These are phyloP conservation scores for Tetramorium alpestre DNA, from an alignment of 1,140 invertebrate genomes.

Conservation along the genomic window DNA sequence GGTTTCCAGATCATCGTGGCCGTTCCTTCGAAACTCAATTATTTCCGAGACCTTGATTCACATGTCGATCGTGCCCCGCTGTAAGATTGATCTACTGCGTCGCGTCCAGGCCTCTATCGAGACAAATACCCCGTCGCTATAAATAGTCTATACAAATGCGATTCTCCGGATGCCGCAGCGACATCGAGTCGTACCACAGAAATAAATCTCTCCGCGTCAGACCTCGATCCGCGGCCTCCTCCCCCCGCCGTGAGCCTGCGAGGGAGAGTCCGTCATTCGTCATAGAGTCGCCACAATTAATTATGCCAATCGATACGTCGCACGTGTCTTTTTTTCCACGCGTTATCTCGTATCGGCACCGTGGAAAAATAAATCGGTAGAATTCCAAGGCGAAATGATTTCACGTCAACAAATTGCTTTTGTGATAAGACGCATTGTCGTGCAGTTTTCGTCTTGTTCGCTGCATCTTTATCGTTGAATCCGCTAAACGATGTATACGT, in stretches of 20 bases:
- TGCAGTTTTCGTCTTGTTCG: neutral
- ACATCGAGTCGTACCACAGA: conserved; percentile 48
- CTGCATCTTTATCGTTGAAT: neutral
- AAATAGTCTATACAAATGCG: conserved; percentile 52
- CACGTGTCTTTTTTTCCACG: neutral
- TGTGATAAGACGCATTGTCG: neutral
- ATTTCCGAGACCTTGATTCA: conserved; percentile 13
- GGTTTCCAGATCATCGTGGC: neutral
- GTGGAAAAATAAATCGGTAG: conserved; percentile 4
- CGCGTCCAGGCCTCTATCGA: conserved; percentile 32
- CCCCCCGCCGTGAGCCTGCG: neutral
- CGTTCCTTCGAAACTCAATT: neutral
- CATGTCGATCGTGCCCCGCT: neutral
- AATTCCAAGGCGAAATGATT: conserved; percentile 1
- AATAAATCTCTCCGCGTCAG: conserved; percentile 41
- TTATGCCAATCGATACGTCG: conserved; percentile 19
- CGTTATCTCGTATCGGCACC: conserved; percentile 15
- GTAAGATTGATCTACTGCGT: conserved; percentile 45
- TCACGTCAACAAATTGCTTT: conserved; percentile 38
- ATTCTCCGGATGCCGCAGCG: conserved; percentile 50
- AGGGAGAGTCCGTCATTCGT: conserved; percentile 1
- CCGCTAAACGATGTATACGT: neutral
- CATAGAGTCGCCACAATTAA: conserved; percentile 48
- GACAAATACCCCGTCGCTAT: conserved; percentile 52
- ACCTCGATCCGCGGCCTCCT: neutral